phyloP scores from a whole-genome alignment of 2,888 invertebrate species.

The Eueremaeus valkanovi region DNA sequence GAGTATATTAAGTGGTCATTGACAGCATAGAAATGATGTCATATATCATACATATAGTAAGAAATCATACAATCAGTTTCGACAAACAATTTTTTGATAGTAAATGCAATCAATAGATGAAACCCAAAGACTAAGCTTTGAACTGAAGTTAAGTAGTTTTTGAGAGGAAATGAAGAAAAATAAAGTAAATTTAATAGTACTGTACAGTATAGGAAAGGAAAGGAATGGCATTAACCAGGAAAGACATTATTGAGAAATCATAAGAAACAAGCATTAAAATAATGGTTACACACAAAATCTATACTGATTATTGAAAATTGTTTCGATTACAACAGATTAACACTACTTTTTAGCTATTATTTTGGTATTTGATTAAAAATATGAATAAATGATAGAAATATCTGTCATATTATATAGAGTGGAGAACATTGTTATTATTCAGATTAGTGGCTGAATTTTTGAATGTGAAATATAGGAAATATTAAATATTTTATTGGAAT shows the following conservation, averaged over 20 bases:
- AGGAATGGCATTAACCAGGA: background rate
- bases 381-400: no score
- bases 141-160: background rate
- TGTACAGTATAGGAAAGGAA: no score
- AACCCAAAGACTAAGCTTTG: background rate
- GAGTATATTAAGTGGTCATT: conserved; percentile 35
- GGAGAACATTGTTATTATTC: no score
- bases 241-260: conserved; percentile 7
- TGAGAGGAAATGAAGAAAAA: no score
- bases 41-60: background rate
- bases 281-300: no score
- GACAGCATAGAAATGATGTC: conserved; percentile 4
- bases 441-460: background rate
- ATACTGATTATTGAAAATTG: no score
- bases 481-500: conserved; percentile 17
- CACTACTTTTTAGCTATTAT: no score
- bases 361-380: no score
- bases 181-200: no score
- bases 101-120: background rate
- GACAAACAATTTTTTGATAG: background rate
- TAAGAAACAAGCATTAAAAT: no score
- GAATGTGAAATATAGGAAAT: background rate
- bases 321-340: no score
- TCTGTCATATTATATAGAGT: no score
- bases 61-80: background rate